phyloP scores from a whole-genome alignment of 2,113 vertebrate species.

The Lonchura striata region DNA sequence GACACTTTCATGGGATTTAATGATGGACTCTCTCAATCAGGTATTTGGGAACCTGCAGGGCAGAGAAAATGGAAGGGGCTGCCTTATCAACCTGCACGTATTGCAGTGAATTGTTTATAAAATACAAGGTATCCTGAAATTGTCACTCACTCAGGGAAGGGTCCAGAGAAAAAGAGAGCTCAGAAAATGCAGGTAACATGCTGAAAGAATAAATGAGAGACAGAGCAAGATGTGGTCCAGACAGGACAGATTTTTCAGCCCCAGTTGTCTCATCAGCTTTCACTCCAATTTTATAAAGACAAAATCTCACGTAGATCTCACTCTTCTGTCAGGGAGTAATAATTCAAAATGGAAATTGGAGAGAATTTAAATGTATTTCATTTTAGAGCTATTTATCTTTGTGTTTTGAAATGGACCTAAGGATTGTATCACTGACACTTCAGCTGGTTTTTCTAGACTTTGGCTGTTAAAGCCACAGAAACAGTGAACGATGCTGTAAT shows the following conservation, averaged over 20 bases:
- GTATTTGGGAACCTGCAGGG: conserved; percentile 58
- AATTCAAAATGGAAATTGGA: not conserved
- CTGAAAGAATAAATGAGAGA: not conserved
- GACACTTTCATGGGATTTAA: conserved; percentile 90
- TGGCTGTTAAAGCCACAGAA: not conserved
- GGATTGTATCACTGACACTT: not conserved
- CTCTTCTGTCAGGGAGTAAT: not conserved
- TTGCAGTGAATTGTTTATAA: not conserved
- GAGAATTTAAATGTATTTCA: not conserved
- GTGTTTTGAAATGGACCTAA: not conserved
- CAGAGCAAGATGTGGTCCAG: not conserved
- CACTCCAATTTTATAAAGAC: not conserved
- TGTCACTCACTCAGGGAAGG: not conserved
- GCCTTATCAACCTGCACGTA: not conserved
- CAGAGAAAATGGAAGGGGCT: not conserved
- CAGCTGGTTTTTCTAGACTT: not conserved
- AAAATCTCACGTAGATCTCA: not conserved
- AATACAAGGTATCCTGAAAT: not conserved
- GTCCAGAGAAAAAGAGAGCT: not conserved
- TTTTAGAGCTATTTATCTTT: not conserved
- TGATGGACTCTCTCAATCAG: conserved; percentile 88
- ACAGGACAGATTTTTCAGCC: not conserved
- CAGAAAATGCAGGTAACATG: not conserved
- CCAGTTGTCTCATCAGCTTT: not conserved
- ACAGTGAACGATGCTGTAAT: not conserved